A percentile compares a stretch with the other conserved stretches of the same genome.
phyloP scores from a whole-genome alignment of 2,113 vertebrate genomes.

The Malurus cyaneus region DNA sequence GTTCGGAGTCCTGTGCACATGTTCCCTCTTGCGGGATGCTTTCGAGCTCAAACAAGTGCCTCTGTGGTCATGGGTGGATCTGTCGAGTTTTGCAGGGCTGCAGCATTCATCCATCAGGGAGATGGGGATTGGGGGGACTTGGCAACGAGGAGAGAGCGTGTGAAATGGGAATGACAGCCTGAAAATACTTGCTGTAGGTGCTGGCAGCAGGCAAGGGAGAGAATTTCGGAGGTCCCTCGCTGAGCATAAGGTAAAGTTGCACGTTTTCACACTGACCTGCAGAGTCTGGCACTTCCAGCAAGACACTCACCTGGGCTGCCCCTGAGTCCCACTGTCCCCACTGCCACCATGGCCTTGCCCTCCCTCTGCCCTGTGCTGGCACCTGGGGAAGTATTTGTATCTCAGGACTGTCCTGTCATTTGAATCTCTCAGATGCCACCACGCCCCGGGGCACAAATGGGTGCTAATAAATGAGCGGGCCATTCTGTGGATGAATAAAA shows the following conservation, averaged over 20 bases:
- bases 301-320: background rate
- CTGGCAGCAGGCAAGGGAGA: background rate
- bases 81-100: background rate
- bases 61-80: fast-evolving
- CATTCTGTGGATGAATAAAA: background rate
- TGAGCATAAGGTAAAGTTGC: background rate
- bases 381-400: background rate
- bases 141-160: background rate
- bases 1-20: background rate
- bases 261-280: fast-evolving
- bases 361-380: fast-evolving
- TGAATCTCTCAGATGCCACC: background rate
- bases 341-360: background rate
- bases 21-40: background rate
- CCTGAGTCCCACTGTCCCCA: background rate
- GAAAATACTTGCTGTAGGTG: background rate
- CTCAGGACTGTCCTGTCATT: background rate
- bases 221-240: background rate
- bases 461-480: background rate
- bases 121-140: background rate
- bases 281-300: background rate
- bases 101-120: background rate
- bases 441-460: background rate
- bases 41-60: background rate
- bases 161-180: background rate